A percentile compares a stretch with the other conserved stretches of the same genome.
Evolutionary conservation across 1,140 invertebrate species (phyloP).

Genomic region (Conus betulinus): DNA sequence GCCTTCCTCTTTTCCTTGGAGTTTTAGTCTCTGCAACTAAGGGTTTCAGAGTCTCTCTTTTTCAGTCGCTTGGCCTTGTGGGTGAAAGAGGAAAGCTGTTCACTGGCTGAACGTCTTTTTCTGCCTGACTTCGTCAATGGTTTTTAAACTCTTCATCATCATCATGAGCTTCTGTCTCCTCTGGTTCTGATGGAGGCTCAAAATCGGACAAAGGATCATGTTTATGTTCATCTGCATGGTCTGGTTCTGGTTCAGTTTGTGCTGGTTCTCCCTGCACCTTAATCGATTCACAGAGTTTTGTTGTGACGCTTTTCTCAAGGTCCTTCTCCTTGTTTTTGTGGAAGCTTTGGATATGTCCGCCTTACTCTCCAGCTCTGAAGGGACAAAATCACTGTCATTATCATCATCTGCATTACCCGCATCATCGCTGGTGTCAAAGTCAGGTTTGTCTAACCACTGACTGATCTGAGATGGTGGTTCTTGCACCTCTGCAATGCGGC

Average conservation of each 20-base stretch:
- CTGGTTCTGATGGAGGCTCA: slow-evolving; percentile 15
- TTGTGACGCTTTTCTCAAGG: slow-evolving; percentile 15
- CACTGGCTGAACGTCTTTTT: neutral
- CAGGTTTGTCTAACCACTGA: slow-evolving; percentile 29
- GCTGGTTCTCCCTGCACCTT: neutral
- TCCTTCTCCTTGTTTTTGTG: neutral
- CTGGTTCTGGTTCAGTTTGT: neutral
- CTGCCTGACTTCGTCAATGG: neutral
- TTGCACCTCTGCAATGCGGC: neutral
- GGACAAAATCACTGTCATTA: slow-evolving; percentile 32
- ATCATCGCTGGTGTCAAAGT: slow-evolving; percentile 30
- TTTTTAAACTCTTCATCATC: slow-evolving; percentile 31
- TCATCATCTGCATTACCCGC: slow-evolving; percentile 25
- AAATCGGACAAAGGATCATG: slow-evolving; percentile 5
- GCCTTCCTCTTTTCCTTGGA: slow-evolving; percentile 27
- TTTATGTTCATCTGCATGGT: neutral
- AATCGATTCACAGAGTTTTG: slow-evolving; percentile 14
- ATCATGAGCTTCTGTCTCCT: slow-evolving; percentile 27
- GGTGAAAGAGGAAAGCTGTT: no score
- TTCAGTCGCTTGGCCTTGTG: neutral
- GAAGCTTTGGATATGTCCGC: neutral
- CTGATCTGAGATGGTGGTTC: slow-evolving; percentile 3
- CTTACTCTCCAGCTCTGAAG: slow-evolving; percentile 23
- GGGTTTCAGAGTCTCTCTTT: neutral
- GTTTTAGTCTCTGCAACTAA: neutral